These are phyloP conservation scores for Babylonia areolata DNA, from an alignment of 1,140 invertebrate species.

Conservation along the genomic window DNA sequence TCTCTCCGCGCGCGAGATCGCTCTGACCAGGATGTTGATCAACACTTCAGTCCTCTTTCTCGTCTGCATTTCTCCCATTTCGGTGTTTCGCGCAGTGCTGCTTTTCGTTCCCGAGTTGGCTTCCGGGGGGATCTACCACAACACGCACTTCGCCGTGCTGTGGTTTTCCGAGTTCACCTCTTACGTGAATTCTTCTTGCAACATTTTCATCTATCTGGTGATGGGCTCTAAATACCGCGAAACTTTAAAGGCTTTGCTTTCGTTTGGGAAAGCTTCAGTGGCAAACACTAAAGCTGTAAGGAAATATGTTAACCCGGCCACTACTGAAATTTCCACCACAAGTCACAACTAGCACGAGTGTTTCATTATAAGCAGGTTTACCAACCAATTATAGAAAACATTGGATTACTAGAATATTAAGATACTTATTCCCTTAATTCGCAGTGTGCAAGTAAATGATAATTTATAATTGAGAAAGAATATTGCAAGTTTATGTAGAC, in stretches of 20 bases:
- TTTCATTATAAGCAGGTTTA: background rate
- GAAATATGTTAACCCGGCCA: background rate
- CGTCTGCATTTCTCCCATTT: background rate
- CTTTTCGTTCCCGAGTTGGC: background rate
- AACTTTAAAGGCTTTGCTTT: background rate
- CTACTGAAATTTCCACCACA: background rate
- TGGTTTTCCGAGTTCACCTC: background rate
- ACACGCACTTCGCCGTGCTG: conserved; percentile 1
- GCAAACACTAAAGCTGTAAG: background rate
- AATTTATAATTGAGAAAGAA: background rate
- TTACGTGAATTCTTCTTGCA: background rate
- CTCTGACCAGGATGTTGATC: conserved; percentile 5
- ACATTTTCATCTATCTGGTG: background rate
- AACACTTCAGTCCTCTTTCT: background rate
- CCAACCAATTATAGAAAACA: background rate
- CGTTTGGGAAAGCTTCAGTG: background rate
- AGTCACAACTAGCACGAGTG: background rate
- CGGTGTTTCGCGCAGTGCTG: background rate
- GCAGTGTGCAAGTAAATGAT: background rate
- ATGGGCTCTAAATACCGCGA: background rate
- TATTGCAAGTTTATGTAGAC: no score
- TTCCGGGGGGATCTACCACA: background rate
- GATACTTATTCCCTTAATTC: background rate
- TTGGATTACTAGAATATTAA: background rate
- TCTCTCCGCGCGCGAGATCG: conserved; percentile 1